Evolutionary conservation across 37 sponge, comb jelly and placozoan species (phyloP).

Genomic region (Amphimedon queenslandica): DNA sequence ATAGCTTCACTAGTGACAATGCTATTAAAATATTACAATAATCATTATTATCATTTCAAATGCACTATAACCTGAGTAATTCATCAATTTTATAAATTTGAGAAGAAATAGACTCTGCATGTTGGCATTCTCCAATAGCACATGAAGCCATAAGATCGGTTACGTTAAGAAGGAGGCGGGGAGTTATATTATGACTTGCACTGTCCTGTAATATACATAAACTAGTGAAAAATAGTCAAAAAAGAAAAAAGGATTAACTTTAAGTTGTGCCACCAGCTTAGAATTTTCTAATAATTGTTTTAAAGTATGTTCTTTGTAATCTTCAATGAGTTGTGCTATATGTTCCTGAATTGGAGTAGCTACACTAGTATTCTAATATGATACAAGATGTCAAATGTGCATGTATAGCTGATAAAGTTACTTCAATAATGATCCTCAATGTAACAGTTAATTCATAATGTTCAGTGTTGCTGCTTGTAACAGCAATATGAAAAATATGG

Average conservation of each 20-base stretch:
- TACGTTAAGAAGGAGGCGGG: conserved; percentile 27
- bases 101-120: conserved; percentile 71
- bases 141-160: conserved; percentile 79
- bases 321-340: neutral
- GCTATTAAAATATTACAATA: neutral
- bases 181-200: conserved; percentile 3
- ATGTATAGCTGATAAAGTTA: neutral
- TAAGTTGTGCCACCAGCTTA: neutral
- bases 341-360: neutral
- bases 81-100: neutral
- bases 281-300: neutral
- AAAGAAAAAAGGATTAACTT: neutral
- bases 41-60: neutral
- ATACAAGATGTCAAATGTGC: neutral
- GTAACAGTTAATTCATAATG: neutral
- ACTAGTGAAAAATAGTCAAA: neutral
- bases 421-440: neutral
- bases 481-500: neutral
- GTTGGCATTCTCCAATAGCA: conserved; percentile 59
- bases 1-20: neutral
- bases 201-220: no score
- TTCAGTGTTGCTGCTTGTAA: neutral
- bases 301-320: neutral
- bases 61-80: neutral
- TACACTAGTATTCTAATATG: neutral